Percentiles rank a stretch among this genome's conserved stretches.
Conservation (phyloP, 2,888 invertebrate species). For the Macaria notata region DNA sequence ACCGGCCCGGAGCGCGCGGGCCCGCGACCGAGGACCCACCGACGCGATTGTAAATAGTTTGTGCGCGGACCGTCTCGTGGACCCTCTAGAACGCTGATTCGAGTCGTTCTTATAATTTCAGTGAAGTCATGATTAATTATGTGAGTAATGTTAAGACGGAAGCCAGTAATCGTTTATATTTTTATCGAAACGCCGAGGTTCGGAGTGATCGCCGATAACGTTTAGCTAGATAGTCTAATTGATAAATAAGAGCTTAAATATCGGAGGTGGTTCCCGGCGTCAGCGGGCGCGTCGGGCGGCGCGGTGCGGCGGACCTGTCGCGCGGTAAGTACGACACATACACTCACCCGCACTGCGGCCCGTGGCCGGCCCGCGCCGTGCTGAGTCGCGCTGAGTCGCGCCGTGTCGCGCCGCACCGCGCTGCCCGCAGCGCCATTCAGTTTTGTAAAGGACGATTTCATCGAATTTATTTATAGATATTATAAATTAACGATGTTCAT, state of each 20-base stretch:
- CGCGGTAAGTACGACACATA: constrained; percentile 56
- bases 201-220: constrained; percentile 64
- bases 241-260: constrained; percentile 68
- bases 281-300: constrained; percentile 38
- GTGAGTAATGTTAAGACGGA: constrained; percentile 70
- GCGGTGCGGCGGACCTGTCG: constrained; percentile 40
- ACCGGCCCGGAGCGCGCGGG: constrained; percentile 49
- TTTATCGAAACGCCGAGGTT: constrained; percentile 61
- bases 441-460: constrained; percentile 78
- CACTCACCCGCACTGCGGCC: constrained; percentile 23
- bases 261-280: constrained; percentile 62
- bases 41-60: constrained; percentile 52
- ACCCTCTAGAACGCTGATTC: constrained; percentile 51
- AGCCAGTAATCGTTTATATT: constrained; percentile 73
- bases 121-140: constrained; percentile 70
- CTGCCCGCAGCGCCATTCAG: constrained; percentile 42
- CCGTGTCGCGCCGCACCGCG: constrained; percentile 28
- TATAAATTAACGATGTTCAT: constrained; percentile 74
- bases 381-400: constrained; percentile 26
- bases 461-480: constrained; percentile 82
- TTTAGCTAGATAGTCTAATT: constrained; percentile 74
- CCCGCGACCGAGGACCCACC: constrained; percentile 48
- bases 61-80: constrained; percentile 47
- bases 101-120: constrained; percentile 68
- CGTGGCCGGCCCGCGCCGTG: constrained; percentile 28